Conservation (phyloP, 2,113 vertebrate genomes). For the Eclectus roratus region DNA sequence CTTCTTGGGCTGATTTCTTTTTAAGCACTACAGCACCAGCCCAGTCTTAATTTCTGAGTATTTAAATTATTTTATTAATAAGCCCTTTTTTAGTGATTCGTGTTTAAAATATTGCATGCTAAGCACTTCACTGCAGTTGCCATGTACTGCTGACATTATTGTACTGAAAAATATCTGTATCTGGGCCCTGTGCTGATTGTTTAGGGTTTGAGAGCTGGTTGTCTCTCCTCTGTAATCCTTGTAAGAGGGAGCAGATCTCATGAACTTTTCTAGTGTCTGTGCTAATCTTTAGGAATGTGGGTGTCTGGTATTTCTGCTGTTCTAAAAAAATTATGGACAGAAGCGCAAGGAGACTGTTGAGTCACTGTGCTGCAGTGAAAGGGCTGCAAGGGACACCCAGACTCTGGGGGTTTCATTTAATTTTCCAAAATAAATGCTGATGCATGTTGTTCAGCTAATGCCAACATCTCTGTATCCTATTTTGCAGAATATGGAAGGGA, state of each 20-base stretch:
- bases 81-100: background rate
- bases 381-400: background rate
- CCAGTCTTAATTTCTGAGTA: background rate
- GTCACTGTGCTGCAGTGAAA: slow-evolving; percentile 16
- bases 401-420: background rate
- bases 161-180: background rate
- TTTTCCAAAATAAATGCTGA: background rate
- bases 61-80: background rate
- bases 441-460: background rate
- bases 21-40: background rate
- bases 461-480: background rate
- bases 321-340: background rate
- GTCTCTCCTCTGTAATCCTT: background rate
- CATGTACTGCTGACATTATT: background rate
- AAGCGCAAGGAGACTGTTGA: background rate
- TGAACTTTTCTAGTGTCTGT: background rate
- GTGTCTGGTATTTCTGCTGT: slow-evolving; percentile 18
- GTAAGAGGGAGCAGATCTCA: background rate
- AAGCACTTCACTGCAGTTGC: background rate
- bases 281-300: slow-evolving; percentile 1
- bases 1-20: background rate
- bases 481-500: background rate
- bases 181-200: background rate
- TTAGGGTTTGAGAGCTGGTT: background rate
- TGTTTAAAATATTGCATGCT: background rate